Evolutionary conservation across 2,113 vertebrate species (phyloP), one percentile per base, ranked within the genome.

Genomic region (Tachycineta bicolor): DNA sequence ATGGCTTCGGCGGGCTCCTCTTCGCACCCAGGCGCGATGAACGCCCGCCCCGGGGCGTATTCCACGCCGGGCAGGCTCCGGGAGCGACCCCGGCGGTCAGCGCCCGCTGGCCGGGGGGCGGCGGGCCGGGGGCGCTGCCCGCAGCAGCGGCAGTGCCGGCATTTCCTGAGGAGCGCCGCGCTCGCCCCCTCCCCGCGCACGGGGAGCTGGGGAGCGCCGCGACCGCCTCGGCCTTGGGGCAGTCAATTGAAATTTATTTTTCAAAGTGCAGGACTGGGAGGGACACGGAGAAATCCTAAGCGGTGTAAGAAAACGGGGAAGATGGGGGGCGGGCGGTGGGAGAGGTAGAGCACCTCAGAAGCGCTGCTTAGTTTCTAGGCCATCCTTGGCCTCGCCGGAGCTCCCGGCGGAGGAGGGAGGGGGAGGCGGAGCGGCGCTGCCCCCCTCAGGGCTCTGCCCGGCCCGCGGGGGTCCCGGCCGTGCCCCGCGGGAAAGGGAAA

Each of bases 61-160:
- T 52, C 37, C 46, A 31, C 9, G 67, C 34, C 14, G 46, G 85
- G 73, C 64, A 33, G 59, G 50, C 52, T 37, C 91, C 97, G 85
- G 81, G 95, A 97, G 94, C 94, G 96, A 98, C 96, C 96, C 89
- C 70, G 90, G 90, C 82, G 87, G 47, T 87, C 76, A 87, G 90
- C 92, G 96, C 74, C 90, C 90, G 33, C 37, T 37, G 37, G 37
- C 37, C 37, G 37, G 37, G 37, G 37, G 37, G 37, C 37, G 37
- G 37, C 41, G 47, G 74, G 78, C 44, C n/a, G 70, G 79, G 60
- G 82, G 18, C 39, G 11, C 46, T 86, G 59, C 79, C 49, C n/a
- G 16, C 55, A 12, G 81, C 73, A 19, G 67, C 92, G 62, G 55
- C 56, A 37, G 37, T 37, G 37, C 71, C 63, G 50, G 80, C 69